Percentiles rank a stretch among this genome's conserved stretches.
phyloP scores from a whole-genome alignment of 1,140 invertebrate species.

The Zaprionus camerounensis region DNA sequence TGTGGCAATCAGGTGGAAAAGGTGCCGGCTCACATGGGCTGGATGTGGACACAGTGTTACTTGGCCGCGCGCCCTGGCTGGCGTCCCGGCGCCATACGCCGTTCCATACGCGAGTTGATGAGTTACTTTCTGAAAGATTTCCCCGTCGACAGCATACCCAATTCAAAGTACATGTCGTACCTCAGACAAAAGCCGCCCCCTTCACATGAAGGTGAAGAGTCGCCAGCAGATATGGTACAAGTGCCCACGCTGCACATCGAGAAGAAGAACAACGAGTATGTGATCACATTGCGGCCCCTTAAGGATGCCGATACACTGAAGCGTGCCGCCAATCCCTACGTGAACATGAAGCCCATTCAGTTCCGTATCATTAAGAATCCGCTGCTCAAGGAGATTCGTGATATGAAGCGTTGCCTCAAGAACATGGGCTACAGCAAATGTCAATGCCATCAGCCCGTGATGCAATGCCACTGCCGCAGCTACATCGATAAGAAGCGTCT shows the following conservation, averaged over 20 bases:
- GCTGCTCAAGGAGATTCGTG: conserved; percentile 48
- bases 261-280: conserved; percentile 76
- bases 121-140: conserved; percentile 74
- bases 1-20: conserved; percentile 18
- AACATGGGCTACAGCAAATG: conserved; percentile 76
- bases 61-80: conserved; percentile 55
- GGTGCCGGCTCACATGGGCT: conserved; percentile 81
- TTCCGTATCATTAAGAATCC: conserved; percentile 75
- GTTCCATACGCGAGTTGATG: conserved; percentile 75
- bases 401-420: conserved; percentile 73
- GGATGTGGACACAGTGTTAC: conserved; percentile 75
- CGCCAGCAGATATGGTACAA: conserved; percentile 52
- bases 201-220: conserved; percentile 1
- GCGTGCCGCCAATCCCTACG: conserved; percentile 70
- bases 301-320: conserved; percentile 55
- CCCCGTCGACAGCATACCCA: conserved; percentile 66
- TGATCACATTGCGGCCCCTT: conserved; percentile 73
- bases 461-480: conserved; percentile 69
- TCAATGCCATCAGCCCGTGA: conserved; percentile 67
- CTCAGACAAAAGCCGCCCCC: conserved; percentile 29
- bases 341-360: conserved; percentile 74
- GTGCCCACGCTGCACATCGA: conserved; percentile 73
- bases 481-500: conserved; percentile 76
- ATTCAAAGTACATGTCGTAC: conserved; percentile 68
- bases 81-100: conserved; percentile 75